A percentile compares a stretch with the other conserved stretches of the same genome.
These are phyloP conservation scores for Pollachius pollachius DNA, from an alignment of 2,113 vertebrate species.

Conservation along the genomic window DNA sequence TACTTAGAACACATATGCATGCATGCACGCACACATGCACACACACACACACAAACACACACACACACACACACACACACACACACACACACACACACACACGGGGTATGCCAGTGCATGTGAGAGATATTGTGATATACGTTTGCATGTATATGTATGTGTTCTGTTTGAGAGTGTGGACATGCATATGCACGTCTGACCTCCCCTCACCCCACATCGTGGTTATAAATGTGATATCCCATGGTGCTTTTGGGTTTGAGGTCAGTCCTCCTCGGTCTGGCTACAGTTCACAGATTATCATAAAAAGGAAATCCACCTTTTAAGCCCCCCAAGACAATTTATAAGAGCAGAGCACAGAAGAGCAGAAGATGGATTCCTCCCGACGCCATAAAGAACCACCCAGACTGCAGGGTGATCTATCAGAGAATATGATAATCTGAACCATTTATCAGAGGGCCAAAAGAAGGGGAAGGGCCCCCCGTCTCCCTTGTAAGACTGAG, in stretches of 20 bases:
- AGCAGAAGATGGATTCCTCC: neutral
- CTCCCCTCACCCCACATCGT: neutral
- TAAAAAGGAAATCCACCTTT: neutral
- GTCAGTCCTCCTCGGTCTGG: neutral
- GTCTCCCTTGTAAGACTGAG: constrained; percentile 5
- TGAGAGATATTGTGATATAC: neutral
- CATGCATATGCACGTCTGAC: constrained; percentile 15
- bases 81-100: too few species aligned
- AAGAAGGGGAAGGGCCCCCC: constrained; percentile 13
- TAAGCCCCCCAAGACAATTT: too few species aligned
- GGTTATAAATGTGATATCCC: constrained; percentile 1
- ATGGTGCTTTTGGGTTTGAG: constrained; percentile 4
- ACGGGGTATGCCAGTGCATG: too few species aligned
- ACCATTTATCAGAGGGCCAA: constrained; percentile 25
- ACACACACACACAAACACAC: constrained; percentile 27
- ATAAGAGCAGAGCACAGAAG: too few species aligned
- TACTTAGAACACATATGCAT: constrained; percentile 46
- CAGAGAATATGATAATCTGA: constrained; percentile 13
- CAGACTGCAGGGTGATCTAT: constrained; percentile 27
- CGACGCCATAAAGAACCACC: neutral
- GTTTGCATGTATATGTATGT: constrained; percentile 4
- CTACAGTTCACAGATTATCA: neutral
- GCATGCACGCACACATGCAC: too few species aligned
- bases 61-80: too few species aligned
- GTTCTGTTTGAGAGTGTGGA: constrained; percentile 32